Evolutionary conservation across 2,888 invertebrate genomes (phyloP), one percentile per base, ranked within the genome.

Genomic region (Parascotia fuliginaria): DNA sequence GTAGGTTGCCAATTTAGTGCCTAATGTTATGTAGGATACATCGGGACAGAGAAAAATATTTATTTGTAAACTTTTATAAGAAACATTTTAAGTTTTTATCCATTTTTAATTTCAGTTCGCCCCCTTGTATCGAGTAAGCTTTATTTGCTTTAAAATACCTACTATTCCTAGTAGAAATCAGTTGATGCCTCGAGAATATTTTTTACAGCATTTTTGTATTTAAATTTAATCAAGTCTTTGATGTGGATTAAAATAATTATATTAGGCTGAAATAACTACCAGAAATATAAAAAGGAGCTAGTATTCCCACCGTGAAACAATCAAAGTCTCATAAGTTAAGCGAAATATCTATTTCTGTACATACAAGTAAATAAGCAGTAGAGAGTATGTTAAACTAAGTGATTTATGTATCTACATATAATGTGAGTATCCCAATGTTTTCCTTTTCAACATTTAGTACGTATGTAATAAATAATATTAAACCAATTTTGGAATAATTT

Each of bases 1-100:
- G 92, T 92, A 92, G 92, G 92, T 92, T 91, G 92, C 92, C 92
- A 92, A 92, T 90, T 87, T 92, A 92, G 92, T 92, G 92, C 92
- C 92, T 92, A 92, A 89, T 83, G 79, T 86, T 85, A 81, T 65
- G 65, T 79, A 79, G 75, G 64, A 75, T 75, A 77, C 76, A 73
- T 72, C 70, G 55, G 76, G 72, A 76, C 79, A 75, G 67, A 77
- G 68, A 69, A 70, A 73, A 65, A 62, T 71, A 73, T 77, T 65
- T 66, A 75, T 70, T 71, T 69, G 67, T 66, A 63, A 65, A 59
- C 51, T 60, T 60, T 60, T 55, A 31, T 42, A 55, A 58, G 45
- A 44, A 44, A 46, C 55, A 33, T 16, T 32, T 31, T 58, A 47
- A 43, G 22, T 42, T 36, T 66, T 33, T 16, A 19, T 51, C 54